phyloP scores from a whole-genome alignment of 2,113 vertebrate genomes.

The Xyrauchen texanus region DNA sequence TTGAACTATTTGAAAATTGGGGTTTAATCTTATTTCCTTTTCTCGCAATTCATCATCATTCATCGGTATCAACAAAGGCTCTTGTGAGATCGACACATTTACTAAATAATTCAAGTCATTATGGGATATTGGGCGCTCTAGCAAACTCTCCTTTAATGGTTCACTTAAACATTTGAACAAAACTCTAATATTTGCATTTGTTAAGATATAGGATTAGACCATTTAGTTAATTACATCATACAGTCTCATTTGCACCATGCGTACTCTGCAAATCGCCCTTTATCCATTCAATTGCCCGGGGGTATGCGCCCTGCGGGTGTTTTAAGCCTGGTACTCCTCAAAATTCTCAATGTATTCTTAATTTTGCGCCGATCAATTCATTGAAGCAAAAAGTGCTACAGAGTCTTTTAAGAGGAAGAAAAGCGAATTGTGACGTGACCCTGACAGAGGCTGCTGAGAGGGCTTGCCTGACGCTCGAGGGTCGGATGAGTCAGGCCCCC shows the following conservation, averaged over 20 bases:
- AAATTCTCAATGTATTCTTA: slow-evolving; percentile 99
- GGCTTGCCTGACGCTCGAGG: slow-evolving; percentile 92
- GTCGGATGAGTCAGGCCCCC: slow-evolving; percentile 98
- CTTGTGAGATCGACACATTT: slow-evolving; percentile 73
- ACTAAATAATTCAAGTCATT: slow-evolving; percentile 89
- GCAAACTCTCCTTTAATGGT: slow-evolving; percentile 98
- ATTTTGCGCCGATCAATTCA: slow-evolving; percentile 99
- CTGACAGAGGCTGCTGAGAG: slow-evolving; percentile 95
- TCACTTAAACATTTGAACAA: slow-evolving; percentile 99
- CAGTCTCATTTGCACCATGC: slow-evolving; percentile 88
- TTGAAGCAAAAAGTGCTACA: slow-evolving; percentile 97
- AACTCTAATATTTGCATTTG: slow-evolving; percentile 99
- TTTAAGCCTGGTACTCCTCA: slow-evolving; percentile 90
- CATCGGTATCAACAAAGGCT: slow-evolving; percentile 72
- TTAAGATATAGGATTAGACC: slow-evolving; percentile 96
- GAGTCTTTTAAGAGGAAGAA: slow-evolving; percentile 99
- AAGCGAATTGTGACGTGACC: slow-evolving; percentile 99
- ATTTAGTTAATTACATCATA: slow-evolving; percentile 99
- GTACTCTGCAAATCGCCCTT: slow-evolving; percentile 93
- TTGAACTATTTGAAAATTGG: slow-evolving; percentile 79
- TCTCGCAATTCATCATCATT: slow-evolving; percentile 75
- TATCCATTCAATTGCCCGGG: slow-evolving; percentile 93
- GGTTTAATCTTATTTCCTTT: slow-evolving; percentile 86
- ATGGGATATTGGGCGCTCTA: slow-evolving; percentile 85
- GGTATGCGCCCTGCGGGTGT: slow-evolving; percentile 96